Base-by-base conservation (phyloP, 2,797 vertebrate genomes). In the Sebastes kiyomatsui region DNA sequence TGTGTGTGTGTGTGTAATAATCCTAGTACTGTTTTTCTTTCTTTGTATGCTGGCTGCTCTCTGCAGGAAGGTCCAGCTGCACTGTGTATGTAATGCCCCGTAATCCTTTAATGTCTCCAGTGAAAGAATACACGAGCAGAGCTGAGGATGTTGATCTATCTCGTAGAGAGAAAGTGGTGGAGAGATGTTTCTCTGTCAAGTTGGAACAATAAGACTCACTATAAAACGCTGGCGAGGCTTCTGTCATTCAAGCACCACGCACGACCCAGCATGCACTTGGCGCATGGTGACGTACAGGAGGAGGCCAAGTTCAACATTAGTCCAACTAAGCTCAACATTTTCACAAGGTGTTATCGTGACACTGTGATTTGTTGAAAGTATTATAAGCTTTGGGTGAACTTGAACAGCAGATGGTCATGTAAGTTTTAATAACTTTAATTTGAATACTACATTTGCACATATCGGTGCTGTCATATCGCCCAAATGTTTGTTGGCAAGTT, bases 271-370 rank as follows among this genome's bases (percentile, higher is more conserved):
- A 52, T 70, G 85, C 67, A 73, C 38, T 85, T 87, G 76, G 82
- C 65, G 2, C 23, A 14, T 0, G 14, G 65, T 27, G 80, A 79
- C 52, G 9, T 35, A 18, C 30, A n/a, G 20, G 25, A 70, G 27
- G 27, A 74, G 20, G 79, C 87, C 87, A 90, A 90, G 65, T 88
- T 78, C 81, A 90, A 85, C 86, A 87, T 87, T 81, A 77, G 79
- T 81, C 70, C 72, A 80, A 71, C 33, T 4, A 28, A 81, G 27
- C 55, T 32, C 23, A 70, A 67, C 46, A 25, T 81, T 88, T 89
- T 78, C 52, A 75, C 59, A 73, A 72, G 62, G 38, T 75, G 69
- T 77, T 83, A 64, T 70, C 27, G 14, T 59, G 23, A 80, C 32
- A 38, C n/a, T 54, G 66, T 56, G 64, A 73, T 82, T 80, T 84